Conservation (phyloP, 1,140 invertebrate species). For the Aphelenchoides besseyi region DNA sequence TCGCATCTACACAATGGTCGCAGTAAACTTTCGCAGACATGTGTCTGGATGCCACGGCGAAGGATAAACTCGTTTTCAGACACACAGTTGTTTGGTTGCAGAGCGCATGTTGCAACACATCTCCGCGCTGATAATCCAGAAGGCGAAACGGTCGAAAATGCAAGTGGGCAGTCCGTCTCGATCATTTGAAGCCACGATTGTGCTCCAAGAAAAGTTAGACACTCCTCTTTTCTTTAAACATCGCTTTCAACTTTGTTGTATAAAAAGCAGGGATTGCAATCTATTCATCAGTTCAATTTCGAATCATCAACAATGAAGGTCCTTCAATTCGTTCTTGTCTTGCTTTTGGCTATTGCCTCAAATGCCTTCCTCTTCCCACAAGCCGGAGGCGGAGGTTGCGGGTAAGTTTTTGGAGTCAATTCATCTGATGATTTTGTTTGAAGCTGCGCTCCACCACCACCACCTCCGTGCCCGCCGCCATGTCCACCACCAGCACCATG, state of each 20-base stretch:
- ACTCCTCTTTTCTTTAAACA: no score
- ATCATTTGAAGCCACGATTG: no score
- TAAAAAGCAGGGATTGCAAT: no score
- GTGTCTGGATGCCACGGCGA: background rate
- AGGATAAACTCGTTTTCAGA: background rate
- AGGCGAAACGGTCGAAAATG: no score
- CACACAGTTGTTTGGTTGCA: no score
- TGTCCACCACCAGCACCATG: background rate
- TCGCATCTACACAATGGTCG: no score
- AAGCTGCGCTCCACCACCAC: constrained; percentile 18
- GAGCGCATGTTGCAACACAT: no score
- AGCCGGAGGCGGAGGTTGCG: constrained; percentile 23
- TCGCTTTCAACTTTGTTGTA: no score
- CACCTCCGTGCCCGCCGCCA: constrained; percentile 12
- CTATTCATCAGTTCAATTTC: no score
- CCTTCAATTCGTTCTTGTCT: background rate
- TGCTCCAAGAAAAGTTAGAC: no score
- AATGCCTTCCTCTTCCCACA: constrained; percentile 22
- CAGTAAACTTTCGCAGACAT: no score
- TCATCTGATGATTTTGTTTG: constrained; percentile 23
- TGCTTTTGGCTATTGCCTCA: constrained; percentile 11
- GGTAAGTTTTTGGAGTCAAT: constrained; percentile 23
- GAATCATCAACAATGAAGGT: constrained; percentile 9
- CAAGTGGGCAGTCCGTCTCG: background rate
- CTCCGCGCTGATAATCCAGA: no score